Conservation (phyloP, 2,888 invertebrate species). For the Diplolepis rosae region DNA sequence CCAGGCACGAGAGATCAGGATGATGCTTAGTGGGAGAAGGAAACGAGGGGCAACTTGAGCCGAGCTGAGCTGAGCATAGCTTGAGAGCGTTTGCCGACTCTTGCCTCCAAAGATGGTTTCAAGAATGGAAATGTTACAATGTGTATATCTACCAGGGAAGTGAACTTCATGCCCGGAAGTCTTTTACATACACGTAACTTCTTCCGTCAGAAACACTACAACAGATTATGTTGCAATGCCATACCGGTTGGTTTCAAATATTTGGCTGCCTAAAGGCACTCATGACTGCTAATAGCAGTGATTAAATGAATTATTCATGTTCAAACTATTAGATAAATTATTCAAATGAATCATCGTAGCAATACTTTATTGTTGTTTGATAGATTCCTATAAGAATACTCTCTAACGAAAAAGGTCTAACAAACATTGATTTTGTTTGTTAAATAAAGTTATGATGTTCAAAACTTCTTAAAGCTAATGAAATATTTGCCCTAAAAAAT, state of each 20-base stretch:
- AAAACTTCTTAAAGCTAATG: too few relatives aligned
- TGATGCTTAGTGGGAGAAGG: not conserved
- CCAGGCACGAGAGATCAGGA: not conserved
- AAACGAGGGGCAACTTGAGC: not conserved
- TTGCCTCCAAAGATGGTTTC: not conserved
- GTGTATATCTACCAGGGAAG: not conserved
- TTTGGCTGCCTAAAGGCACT: not conserved
- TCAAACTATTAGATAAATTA: too few relatives aligned
- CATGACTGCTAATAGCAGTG: not conserved
- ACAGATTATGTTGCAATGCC: not conserved
- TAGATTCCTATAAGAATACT: not conserved
- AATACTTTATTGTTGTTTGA: not conserved
- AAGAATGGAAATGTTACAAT: not conserved
- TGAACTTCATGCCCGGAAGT: not conserved
- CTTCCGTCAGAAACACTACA: not conserved
- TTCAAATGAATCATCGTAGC: too few relatives aligned
- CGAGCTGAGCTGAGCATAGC: too few relatives aligned
- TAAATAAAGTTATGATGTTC: too few relatives aligned
- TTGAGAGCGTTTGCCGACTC: not conserved
- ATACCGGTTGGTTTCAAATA: not conserved
- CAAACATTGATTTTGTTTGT: too few relatives aligned
- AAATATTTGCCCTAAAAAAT: too few relatives aligned
- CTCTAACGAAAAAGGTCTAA: not conserved
- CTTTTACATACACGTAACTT: not conserved
- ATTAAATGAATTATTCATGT: too few relatives aligned